Conservation (phyloP, 2,113 vertebrate genomes). For the Megaceryle maxima region DNA sequence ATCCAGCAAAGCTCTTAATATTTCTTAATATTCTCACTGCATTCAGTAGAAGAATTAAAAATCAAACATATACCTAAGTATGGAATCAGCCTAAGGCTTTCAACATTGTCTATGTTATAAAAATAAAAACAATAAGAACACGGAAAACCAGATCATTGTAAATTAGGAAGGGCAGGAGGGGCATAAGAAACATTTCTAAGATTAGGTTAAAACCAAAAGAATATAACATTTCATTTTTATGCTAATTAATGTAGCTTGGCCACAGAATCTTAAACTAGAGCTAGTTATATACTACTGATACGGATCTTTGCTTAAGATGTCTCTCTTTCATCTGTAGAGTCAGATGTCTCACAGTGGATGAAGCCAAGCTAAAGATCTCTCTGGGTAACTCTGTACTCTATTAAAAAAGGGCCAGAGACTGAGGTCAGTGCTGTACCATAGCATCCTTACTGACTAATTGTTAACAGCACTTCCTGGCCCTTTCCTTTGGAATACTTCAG, state of each 20-base stretch:
- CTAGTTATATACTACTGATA: not conserved
- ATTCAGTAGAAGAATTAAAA: not conserved
- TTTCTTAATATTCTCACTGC: constrained; percentile 21
- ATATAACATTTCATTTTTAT: not conserved
- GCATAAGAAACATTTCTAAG: not conserved
- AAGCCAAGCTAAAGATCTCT: not conserved
- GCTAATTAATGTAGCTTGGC: not conserved
- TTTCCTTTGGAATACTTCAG: not conserved
- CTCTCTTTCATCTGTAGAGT: not conserved
- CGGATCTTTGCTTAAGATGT: not conserved
- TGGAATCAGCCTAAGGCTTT: not conserved
- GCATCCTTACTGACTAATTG: not conserved
- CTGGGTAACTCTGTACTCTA: not conserved
- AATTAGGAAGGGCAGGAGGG: not conserved
- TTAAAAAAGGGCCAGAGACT: not conserved
- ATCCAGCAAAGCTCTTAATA: constrained; percentile 4
- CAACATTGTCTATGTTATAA: not conserved
- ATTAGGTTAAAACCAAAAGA: not conserved
- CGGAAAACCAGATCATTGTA: not conserved
- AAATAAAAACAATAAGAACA: not conserved
- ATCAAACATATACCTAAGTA: not conserved
- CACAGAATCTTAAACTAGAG: not conserved
- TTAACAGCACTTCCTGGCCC: constrained; percentile 5
- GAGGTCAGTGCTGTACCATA: not conserved
- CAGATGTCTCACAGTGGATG: not conserved